Base-by-base conservation (phyloP, 2,797 vertebrate genomes). In the Podarcis lilfordi region DNA sequence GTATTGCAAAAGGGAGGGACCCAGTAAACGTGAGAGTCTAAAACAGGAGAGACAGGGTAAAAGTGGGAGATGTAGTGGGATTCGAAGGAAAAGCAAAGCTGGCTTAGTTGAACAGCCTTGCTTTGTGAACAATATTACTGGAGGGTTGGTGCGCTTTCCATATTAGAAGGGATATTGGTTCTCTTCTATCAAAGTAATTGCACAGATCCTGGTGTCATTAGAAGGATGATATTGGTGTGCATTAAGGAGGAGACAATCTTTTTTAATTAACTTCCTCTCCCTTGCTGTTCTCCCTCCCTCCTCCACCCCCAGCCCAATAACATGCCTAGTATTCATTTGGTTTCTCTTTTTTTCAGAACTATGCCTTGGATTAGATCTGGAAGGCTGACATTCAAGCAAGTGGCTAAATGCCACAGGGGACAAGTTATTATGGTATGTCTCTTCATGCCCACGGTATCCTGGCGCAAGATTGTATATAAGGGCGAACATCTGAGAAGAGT, bases 251-350 rank as follows among this genome's bases (percentile, higher is more conserved):
- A 85, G 88, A 40, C 61, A 45, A 85, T 66, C 86, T 87, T 86
- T 85, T 93, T 93, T 92, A 95, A 96, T 94, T 95, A 95, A 94
- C 91, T 96, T 89, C 90, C 76, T 91, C 76, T 95, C 94, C 94
- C 93, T 55, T 11, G 91, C 27, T 88, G 93, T 88, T 69, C 86
- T 86, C 89, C 59, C 87, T 75, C 7, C 29, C 78, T 92, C 83
- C n/a, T 25, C 66, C 27, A 25, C 21, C 27, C 66, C 66, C 85
- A 61, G 80, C 88, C 88, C 37, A 37, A 7, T 74, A 61, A 74
- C 3, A 29, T 3, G 32, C 29, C 9, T 50, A 4, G 84, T 50
- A 76, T 87, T 68, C 86, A 64, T 1, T 0, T 0, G 66, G 88
- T 23, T 88, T 93, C 85, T 88, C 87, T 59, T 29, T 19, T 19